Percentiles rank a stretch among this genome's conserved stretches.
phyloP scores from a whole-genome alignment of 2,888 invertebrate species.

The Drosophila emarginata region DNA sequence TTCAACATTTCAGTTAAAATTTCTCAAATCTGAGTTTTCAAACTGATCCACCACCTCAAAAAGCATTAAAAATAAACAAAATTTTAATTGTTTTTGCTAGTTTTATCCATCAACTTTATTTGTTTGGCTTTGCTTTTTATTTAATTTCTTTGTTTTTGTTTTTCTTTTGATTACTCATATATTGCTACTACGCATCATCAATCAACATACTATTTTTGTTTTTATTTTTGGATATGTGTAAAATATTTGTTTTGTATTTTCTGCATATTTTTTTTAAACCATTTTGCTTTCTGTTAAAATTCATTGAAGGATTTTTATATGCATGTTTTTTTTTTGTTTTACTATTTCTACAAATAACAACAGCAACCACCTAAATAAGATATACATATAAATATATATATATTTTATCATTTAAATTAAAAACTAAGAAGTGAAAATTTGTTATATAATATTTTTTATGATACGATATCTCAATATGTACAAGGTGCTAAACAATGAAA shows the following conservation, averaged over 20 bases:
- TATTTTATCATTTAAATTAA: slow-evolving; percentile 10
- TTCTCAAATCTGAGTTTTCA: neutral
- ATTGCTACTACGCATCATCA: slow-evolving; percentile 36
- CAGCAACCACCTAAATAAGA: slow-evolving; percentile 72
- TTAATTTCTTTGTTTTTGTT: neutral
- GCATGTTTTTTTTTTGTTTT: slow-evolving; percentile 11
- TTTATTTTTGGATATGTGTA: slow-evolving; percentile 55
- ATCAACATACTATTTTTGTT: slow-evolving; percentile 40
- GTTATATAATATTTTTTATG: slow-evolving; percentile 2
- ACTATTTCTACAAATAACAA: slow-evolving; percentile 42
- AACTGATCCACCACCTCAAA: neutral
- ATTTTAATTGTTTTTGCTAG: slow-evolving; percentile 11
- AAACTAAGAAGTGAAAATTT: slow-evolving; percentile 7
- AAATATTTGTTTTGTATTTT: slow-evolving; percentile 28
- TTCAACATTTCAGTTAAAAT: neutral
- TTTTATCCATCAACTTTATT: slow-evolving; percentile 42
- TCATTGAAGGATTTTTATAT: slow-evolving; percentile 18
- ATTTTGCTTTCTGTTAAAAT: slow-evolving; percentile 39
- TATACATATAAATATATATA: slow-evolving; percentile 47
- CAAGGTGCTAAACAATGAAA: slow-evolving; percentile 31
- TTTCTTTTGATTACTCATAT: slow-evolving; percentile 17
- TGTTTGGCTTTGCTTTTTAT: slow-evolving; percentile 34
- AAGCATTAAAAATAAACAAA: neutral
- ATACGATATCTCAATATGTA: slow-evolving; percentile 5
- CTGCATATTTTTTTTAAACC: slow-evolving; percentile 49